Base-by-base conservation (phyloP, 2,113 vertebrate species). In the Salminus brasiliensis region DNA sequence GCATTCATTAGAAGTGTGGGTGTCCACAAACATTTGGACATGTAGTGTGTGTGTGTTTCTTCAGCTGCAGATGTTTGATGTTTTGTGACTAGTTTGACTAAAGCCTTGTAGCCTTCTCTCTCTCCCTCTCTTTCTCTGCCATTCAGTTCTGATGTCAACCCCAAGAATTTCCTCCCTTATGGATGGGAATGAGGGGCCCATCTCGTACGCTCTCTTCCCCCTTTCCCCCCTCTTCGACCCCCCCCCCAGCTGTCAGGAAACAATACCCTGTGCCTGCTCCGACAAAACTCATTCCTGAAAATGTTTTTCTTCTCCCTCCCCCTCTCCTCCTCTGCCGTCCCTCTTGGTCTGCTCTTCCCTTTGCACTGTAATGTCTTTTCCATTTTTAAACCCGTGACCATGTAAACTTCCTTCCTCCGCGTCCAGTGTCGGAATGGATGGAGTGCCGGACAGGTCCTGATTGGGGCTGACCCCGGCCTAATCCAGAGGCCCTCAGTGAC, bases 181-280 rank as follows among this genome's bases (percentile, higher is more conserved):
- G 72, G 84, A 89, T 90, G 86, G 85, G 89, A 89, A 87, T 84
- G 90, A 90, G 87, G 71, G 86, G 86, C 85, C 90, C 91, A 60
- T 47, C 30, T 45, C 39, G 16, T n/a, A n/a, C 18, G 63, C 47
- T 66, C 62, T 60, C 74, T 74, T n/a, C 63, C 21, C 65, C 15
- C 41, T 25, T 30, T 4, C 18, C 91, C 89, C 88, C 89, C 86
- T 88, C 86, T 23, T 84, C 85, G 87, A 80, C 86, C 39, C 55
- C 80, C 85, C 92, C 88, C 90, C 90, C 92, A 94, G 92, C 93
- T 93, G 93, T 93, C 92, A 94, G 93, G 91, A 94, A 93, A 93
- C 92, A 93, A 94, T 93, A 92, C 91, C 89, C 89, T 90, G 82
- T 87, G 88, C 90, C 91, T 92, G 90, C 90, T 91, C 89, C 85